Evolutionary conservation across 2,113 vertebrate species (phyloP), one percentile per base, ranked within the genome.

Genomic region (Alligator sinensis): DNA sequence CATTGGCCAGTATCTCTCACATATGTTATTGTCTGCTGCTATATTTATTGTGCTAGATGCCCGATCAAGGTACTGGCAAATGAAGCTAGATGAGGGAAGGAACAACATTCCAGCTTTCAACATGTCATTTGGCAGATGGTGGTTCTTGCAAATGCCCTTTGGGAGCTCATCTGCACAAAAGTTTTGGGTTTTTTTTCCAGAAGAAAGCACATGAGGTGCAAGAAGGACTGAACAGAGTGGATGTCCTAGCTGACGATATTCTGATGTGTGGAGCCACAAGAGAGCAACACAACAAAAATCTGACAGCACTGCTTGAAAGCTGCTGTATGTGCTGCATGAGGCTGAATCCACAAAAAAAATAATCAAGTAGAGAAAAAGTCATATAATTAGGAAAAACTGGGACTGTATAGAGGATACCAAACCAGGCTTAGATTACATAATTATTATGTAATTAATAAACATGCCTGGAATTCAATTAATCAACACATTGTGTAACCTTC

Each of bases 201-300:
- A 80, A 82, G 61, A 74, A 91, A 91, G 77, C 5, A 27, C 11
- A 24, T 4, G 47, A 93, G 57, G 16, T 59, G 18, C 10, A 82
- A 17, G 47, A 91, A 94, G 70, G 77, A 64, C 60, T 78, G 19
- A 18, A 11, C 4, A 79, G 77, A 82, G 13, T 19, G 13, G 60
- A 87, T 90, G 74, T 57, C 47, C 27, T 62, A 70, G 63, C 62
- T 30, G 30, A 91, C 4, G 66, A 63, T 90, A 92, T 68, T 87
- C 68, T 61, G 14, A 84, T 59, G n/a, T 61, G 62, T 61, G 79
- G 87, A 95, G 63, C 86, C 86, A 80, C 84, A 84, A 83, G 83
- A 91, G 86, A 95, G 60, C 74, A 89, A 54, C 28, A 27, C 10
- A 90, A 77, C 17, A 84, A 89, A 86, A 92, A 94, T 78, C 4